A percentile compares a stretch with the other conserved stretches of the same genome.
Conservation (phyloP, 2,113 vertebrate genomes). For the Pygoscelis antarcticus region DNA sequence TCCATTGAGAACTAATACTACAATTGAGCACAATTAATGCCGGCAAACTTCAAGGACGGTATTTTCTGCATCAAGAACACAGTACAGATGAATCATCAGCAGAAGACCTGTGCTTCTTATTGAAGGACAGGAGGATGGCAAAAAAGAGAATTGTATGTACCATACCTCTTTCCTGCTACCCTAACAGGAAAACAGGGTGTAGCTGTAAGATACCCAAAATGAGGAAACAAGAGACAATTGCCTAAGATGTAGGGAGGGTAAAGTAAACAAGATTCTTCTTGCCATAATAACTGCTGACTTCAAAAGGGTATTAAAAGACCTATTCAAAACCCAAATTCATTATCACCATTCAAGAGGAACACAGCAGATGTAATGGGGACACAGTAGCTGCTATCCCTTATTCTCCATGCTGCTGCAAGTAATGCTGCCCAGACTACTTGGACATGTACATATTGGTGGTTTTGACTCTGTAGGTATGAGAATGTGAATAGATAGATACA, state of each 20-base stretch:
- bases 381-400: background rate
- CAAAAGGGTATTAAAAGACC: background rate
- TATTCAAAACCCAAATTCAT: background rate
- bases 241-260: background rate
- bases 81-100: background rate
- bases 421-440: background rate
- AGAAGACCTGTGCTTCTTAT: background rate
- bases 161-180: background rate
- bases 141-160: background rate
- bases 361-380: background rate
- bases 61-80: background rate
- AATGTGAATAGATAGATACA: rapidly evolving
- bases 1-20: rapidly evolving
- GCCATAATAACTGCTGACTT: background rate
- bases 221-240: background rate
- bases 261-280: background rate
- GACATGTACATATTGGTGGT: rapidly evolving
- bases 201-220: background rate
- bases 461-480: background rate
- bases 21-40: rapidly evolving
- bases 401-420: rapidly evolving
- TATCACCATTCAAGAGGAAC: background rate
- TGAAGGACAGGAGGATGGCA: background rate
- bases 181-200: background rate
- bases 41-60: background rate